These are phyloP conservation scores for Enteromius afrohamiltoni DNA, from an alignment of 2,797 vertebrate genomes.

Conservation along the genomic window DNA sequence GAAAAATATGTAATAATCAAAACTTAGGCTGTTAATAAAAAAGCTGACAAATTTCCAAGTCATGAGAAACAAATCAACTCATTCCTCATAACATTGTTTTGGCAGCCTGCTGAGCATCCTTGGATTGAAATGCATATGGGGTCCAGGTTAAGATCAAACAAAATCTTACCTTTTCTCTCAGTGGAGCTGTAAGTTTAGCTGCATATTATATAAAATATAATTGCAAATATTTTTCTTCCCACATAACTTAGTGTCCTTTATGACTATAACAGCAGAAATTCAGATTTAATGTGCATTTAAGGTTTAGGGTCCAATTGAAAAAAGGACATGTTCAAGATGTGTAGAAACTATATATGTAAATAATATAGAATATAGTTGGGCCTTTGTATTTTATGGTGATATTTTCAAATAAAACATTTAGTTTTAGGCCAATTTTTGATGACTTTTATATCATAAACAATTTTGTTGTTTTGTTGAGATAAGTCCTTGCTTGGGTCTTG, in stretches of 20 bases:
- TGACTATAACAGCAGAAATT: background rate
- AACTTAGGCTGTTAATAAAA: background rate
- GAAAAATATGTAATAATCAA: slow-evolving; percentile 7
- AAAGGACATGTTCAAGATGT: background rate
- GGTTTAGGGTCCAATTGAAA: background rate
- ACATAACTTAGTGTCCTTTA: background rate
- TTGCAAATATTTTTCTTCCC: background rate
- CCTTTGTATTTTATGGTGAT: background rate
- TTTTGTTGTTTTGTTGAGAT: background rate
- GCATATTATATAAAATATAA: background rate
- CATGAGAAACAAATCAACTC: slow-evolving; percentile 25
- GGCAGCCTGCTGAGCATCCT: slow-evolving; percentile 26
- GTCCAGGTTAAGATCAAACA: slow-evolving; percentile 3
- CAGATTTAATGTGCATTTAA: background rate
- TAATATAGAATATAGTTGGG: background rate
- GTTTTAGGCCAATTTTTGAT: background rate
- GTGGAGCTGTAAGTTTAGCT: background rate
- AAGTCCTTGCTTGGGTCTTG: background rate
- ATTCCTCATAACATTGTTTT: background rate
- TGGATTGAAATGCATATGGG: slow-evolving; percentile 15
- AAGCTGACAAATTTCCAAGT: slow-evolving; percentile 27
- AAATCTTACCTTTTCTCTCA: background rate
- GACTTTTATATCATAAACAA: background rate
- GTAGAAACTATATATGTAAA: background rate
- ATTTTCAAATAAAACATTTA: background rate